Percentiles rank a stretch among this genome's conserved stretches.
phyloP scores from a whole-genome alignment of 2,113 vertebrate genomes.

The Hymenochirus boettgeri region DNA sequence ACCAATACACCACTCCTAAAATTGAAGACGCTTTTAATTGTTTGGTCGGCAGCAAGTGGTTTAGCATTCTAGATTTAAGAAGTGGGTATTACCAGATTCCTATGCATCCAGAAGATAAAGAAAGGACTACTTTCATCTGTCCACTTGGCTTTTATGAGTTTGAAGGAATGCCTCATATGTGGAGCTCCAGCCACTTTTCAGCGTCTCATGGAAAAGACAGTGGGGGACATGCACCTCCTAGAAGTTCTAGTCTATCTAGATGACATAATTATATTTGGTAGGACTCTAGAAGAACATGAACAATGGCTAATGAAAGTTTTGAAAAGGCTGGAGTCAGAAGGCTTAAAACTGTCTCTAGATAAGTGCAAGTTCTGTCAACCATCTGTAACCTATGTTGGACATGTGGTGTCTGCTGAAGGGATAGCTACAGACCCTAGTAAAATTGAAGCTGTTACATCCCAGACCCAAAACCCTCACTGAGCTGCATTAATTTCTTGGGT shows the following conservation, averaged over 20 bases:
- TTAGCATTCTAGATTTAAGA: neutral
- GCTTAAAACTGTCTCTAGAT: no score
- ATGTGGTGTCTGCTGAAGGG: no score
- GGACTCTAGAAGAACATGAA: no score
- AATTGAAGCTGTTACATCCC: neutral
- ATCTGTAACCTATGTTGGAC: no score
- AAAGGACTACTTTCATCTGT: neutral
- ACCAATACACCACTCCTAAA: neutral
- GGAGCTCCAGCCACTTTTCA: neutral
- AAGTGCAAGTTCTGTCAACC: no score
- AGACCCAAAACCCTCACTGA: neutral
- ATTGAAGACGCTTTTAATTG: neutral
- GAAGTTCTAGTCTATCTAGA: no score
- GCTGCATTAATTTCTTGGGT: neutral
- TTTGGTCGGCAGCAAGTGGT: neutral
- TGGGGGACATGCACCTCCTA: no score
- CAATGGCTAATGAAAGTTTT: no score
- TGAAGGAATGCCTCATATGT: neutral
- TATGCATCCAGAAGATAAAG: neutral
- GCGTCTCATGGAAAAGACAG: neutral
- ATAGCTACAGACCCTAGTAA: no score
- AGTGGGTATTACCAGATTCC: no score
- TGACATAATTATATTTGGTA: no score
- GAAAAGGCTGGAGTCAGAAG: no score
- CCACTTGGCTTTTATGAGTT: neutral